Evolutionary conservation across 2,113 vertebrate genomes (phyloP).

Genomic region (Fulica atra): DNA sequence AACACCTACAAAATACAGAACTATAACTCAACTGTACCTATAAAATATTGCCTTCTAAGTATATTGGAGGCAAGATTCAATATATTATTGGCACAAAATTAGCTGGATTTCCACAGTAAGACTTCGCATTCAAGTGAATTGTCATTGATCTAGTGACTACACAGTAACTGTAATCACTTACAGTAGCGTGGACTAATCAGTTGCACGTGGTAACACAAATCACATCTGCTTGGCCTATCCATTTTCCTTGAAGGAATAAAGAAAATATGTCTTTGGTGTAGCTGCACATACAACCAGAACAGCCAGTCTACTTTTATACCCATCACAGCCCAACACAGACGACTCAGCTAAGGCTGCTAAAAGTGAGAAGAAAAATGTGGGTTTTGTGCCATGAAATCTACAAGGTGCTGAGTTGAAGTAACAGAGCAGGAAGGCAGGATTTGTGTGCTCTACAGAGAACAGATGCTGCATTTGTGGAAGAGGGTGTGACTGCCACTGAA

Average conservation of each 20-base stretch:
- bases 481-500: fast-evolving
- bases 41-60: background rate
- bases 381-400: background rate
- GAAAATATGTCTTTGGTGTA: background rate
- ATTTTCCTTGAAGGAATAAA: background rate
- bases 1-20: background rate
- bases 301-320: background rate
- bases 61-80: background rate
- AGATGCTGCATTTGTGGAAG: background rate
- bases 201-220: background rate
- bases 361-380: background rate
- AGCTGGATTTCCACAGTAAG: background rate
- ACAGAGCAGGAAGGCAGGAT: background rate
- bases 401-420: background rate
- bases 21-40: background rate
- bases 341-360: background rate
- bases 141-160: background rate
- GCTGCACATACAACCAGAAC: fast-evolving
- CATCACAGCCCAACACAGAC: background rate
- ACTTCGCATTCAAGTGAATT: background rate
- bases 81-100: background rate
- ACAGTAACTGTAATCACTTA: background rate
- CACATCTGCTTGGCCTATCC: fast-evolving
- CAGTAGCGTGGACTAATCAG: background rate
- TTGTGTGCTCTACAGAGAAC: background rate